Conservation (phyloP, 2,888 invertebrate genomes). For the Coecobrya sp. region DNA sequence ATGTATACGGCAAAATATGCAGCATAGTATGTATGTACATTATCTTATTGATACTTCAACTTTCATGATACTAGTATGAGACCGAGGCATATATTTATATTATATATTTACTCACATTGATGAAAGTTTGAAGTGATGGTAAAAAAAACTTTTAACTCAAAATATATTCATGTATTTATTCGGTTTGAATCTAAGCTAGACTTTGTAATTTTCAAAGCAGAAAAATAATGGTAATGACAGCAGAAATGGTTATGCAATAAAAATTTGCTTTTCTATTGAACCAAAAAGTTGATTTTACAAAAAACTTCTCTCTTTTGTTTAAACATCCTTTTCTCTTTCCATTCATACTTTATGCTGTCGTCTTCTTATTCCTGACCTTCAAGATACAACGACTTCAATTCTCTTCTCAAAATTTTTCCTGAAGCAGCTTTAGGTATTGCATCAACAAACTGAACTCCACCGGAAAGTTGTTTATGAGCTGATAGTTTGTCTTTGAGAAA, state of each 20-base stretch:
- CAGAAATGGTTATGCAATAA: conserved; percentile 5
- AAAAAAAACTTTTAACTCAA: too few relatives aligned
- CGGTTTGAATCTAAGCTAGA: too few relatives aligned
- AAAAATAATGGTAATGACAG: too few relatives aligned
- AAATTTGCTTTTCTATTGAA: neutral
- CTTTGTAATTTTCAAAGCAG: too few relatives aligned
- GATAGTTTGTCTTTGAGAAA: conserved; percentile 92
- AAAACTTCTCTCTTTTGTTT: neutral
- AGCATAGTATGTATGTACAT: too few relatives aligned
- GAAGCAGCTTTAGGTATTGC: conserved; percentile 92
- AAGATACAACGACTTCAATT: conserved; percentile 88
- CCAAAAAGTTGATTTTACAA: neutral
- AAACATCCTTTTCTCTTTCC: neutral
- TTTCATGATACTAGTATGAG: too few relatives aligned
- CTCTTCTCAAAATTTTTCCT: conserved; percentile 93
- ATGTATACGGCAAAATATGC: neutral
- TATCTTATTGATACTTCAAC: too few relatives aligned
- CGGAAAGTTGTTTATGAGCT: conserved; percentile 93
- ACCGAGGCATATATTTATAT: too few relatives aligned
- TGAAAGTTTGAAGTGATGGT: too few relatives aligned
- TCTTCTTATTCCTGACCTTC: conserved; percentile 50
- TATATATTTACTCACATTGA: too few relatives aligned
- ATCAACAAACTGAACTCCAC: conserved; percentile 91
- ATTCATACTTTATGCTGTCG: neutral
- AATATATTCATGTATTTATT: too few relatives aligned